Base-by-base conservation (phyloP, 2,113 vertebrate species). In the Erinaceus europaeus region DNA sequence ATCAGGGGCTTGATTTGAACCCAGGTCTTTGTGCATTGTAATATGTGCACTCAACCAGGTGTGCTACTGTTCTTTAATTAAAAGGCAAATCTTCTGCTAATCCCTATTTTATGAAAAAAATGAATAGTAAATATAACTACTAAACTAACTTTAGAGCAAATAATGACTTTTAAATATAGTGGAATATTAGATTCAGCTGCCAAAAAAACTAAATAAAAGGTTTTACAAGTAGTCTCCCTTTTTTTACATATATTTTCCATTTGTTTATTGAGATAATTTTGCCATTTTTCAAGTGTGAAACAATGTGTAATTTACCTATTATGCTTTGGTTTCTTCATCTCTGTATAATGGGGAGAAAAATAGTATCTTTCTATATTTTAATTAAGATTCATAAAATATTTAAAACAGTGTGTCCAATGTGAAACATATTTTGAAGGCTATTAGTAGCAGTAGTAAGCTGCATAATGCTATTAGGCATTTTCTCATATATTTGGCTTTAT, bases 311-410 rank as follows among this genome's bases (percentile, higher is more conserved):
- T 25, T 78, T 48, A 59, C 17, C 21, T 52, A n/a, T 84, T n/a
- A 6, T 48, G 25, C 6, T 80, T 59, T 18, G 0, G 1, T 18
- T 93, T 86, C 34, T 72, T 48, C 23, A 57, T 71, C 21, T 74
- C 59, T 59, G 7, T 34, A 53, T 34, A 61, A 72, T 20, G 10
- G 18, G 25, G 8, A 48, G 53, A 55, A 76, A 6, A 88, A 81
- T 7, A 74, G 7, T 46, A 84, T 76, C 62, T 79, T 21, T 34
- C 6, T 65, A 23, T n/a, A 18, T 50, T 53, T 64, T 53, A n/a
- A 10, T n/a, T 85, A 69, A 77, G 81, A 67, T 59, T 89, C 75
- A 52, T 65, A 55, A 88, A 85, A 25, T 61, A 64, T 85, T 81
- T 76, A 88, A 67, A 87, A 68, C 36, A 14, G 25, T 48, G 27